Base-by-base conservation (phyloP, 2,797 vertebrate genomes). In the Myiotriccus ornatus region DNA sequence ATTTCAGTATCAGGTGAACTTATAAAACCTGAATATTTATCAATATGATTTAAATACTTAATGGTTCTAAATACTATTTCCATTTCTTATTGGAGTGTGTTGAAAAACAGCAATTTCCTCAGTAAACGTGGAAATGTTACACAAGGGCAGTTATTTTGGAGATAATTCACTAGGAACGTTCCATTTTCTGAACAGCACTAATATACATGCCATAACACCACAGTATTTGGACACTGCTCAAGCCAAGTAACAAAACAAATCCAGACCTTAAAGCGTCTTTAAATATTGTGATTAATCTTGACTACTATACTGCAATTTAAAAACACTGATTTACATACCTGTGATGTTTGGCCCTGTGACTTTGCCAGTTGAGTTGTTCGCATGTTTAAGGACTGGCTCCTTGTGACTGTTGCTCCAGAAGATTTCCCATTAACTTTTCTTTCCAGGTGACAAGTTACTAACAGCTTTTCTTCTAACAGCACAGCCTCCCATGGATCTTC, bases 401-500 rank as follows among this genome's bases (percentile, higher is more conserved):
- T 98, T 21, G 98, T 98, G 89, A 99, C 98, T 4, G 98, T 97
- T 2, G 98, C 97, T 85, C 98, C 99, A 10, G 98, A 97, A 59
- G 98, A 97, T 94, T 98, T 98, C 94, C 97, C 98, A 94, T 98
- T 98, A 30, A 96, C 89, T 67, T 98, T 98, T 65, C 89, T 98
- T 96, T 98, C 98, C 39, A 92, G 81, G 5, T 95, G 96, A 81
- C 91, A 97, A 55, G 88, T 92, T 91, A 95, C 96, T 64, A 97
- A 97, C 73, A 98, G 97, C n/a, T 98, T 98, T 94, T 99, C 98
- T 25, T 98, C 98, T 84, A 98, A 96, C 46, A 99, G 98, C 87
- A 99, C 99, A 12, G 99, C 99, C 60, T 99, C 99, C 99, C 99
- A 99, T 2, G 99, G 99, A 97, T 99, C 99, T 55, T 99, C 98